phyloP scores from a whole-genome alignment of 2,113 vertebrate species.

The Psilopogon haemacephalus region DNA sequence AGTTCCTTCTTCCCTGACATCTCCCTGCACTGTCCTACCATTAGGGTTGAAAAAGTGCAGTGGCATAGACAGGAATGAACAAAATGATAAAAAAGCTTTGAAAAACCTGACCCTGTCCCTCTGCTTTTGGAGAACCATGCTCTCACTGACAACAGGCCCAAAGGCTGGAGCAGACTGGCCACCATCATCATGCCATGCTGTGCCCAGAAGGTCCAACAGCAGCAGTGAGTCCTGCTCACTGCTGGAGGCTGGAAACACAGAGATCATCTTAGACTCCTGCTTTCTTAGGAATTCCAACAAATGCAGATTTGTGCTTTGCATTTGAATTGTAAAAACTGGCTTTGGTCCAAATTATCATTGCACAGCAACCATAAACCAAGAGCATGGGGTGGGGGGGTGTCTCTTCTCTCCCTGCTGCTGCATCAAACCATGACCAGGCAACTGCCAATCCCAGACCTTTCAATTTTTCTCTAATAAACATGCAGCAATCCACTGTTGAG shows the following conservation, averaged over 20 bases:
- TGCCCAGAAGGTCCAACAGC: not conserved
- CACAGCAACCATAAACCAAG: not conserved
- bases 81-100: not conserved
- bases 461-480: not conserved
- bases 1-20: not conserved
- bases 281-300: not conserved
- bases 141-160: not conserved
- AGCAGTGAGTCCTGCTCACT: not conserved
- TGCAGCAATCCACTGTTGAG: not conserved
- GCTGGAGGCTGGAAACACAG: not conserved
- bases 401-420: not conserved
- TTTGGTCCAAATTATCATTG: rapidly evolving
- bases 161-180: not conserved
- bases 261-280: rapidly evolving
- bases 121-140: not conserved
- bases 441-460: not conserved
- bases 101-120: not conserved
- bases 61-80: rapidly evolving
- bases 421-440: not conserved
- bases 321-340: not conserved
- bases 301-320: not conserved
- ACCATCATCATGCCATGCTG: rapidly evolving
- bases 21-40: rapidly evolving
- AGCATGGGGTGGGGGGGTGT: not conserved
- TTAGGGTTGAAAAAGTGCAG: not conserved